Percentiles rank a stretch among this genome's conserved stretches.
These are phyloP conservation scores for Prionailurus bengalensis DNA, from an alignment of 2,113 vertebrate genomes.

Conservation along the genomic window DNA sequence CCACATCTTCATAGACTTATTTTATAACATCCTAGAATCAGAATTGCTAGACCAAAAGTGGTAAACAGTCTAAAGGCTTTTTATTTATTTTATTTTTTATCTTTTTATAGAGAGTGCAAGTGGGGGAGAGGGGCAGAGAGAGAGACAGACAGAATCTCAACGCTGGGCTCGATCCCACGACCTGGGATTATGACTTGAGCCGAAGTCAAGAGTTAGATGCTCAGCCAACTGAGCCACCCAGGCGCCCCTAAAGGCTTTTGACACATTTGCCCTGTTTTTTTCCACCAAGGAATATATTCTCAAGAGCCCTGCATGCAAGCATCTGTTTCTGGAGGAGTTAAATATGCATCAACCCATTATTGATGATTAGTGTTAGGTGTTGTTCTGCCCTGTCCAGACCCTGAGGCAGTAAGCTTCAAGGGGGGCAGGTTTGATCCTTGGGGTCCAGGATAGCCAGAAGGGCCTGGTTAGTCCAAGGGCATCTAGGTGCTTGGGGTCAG, in stretches of 20 bases:
- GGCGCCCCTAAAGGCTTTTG: background rate
- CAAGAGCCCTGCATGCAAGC: background rate
- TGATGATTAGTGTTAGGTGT: background rate
- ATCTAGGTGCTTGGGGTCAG: background rate
- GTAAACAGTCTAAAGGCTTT: conserved; percentile 18
- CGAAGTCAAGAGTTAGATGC: no score
- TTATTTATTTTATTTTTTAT: no score
- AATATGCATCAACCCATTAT: background rate
- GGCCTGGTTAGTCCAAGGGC: background rate
- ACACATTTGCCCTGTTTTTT: background rate
- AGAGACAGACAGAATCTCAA: no score
- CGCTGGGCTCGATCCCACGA: no score
- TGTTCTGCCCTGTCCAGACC: background rate
- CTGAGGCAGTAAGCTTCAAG: background rate
- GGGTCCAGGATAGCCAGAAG: background rate
- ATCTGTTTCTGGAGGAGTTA: background rate
- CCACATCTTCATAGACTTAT: background rate
- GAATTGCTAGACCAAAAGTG: background rate
- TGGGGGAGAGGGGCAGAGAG: no score
- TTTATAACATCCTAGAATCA: conserved; percentile 19
- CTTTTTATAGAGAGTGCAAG: no score
- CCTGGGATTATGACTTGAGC: no score
- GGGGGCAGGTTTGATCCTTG: background rate
- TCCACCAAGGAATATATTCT: background rate
- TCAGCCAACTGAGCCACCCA: no score